Evolutionary conservation across 2,797 vertebrate species (phyloP), one percentile per base, ranked within the genome.

Genomic region (Tangara arthus): DNA sequence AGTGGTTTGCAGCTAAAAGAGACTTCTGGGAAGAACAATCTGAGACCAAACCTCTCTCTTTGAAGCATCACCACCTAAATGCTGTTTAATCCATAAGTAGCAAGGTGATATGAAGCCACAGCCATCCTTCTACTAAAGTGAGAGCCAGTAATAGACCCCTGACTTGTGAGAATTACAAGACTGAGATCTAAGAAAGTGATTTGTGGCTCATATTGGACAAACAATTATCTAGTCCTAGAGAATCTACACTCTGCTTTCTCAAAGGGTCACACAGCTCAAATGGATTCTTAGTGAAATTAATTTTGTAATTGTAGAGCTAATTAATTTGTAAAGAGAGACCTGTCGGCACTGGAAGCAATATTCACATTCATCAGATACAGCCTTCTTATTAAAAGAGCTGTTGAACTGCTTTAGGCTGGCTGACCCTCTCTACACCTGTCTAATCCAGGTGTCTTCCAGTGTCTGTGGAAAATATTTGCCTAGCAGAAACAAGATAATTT

Each of bases 261-360:
- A 80, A 73, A 80, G 27, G 32, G 49, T 82, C 4, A 1, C 42
- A 42, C 20, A 92, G 53, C 30, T 91, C 63, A 90, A 90, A 88
- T 1, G 3, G 55, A 82, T 83, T 95, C 41, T 63, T 53, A 60
- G 76, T 63, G 24, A 86, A 90, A 90, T 70, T 28, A 76, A 44
- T 90, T 90, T 93, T 76, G 44, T 81, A 93, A 76, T 56, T 71
- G 52, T 78, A 79, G 24, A 81, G 52, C 32, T 93, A 86, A 93
- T 86, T 69, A 75, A 72, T 70, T 75, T 71, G 56, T 82, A 92
- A 88, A 63, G 46, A 89, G 64, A 81, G 50, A 87, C 18, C 47
- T 66, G 28, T 35, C 82, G 53, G 71, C 71, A 41, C 18, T 71
- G 39, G 27, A 55, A 92, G 79, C 6, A 46, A 28, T 32, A 28